phyloP scores from a whole-genome alignment of 2,888 invertebrate genomes.

The Caenorhabditis sp. region DNA sequence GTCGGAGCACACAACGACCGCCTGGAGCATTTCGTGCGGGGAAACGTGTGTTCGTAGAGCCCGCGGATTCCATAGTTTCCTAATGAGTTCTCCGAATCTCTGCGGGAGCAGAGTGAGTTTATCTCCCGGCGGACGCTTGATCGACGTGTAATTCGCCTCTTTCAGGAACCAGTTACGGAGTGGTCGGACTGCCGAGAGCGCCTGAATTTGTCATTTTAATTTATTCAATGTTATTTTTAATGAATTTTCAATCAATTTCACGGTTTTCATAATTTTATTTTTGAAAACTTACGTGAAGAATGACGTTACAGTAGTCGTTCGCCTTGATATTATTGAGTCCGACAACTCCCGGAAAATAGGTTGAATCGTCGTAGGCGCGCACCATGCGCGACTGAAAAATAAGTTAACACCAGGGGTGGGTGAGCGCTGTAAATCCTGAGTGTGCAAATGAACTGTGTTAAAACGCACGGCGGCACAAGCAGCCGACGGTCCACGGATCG shows the following conservation, averaged over 20 bases:
- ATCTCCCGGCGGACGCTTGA: slow-evolving; percentile 94
- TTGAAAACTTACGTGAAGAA: slow-evolving; percentile 86
- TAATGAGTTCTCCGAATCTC: slow-evolving; percentile 74
- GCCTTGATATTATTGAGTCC: slow-evolving; percentile 99
- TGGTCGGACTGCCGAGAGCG: slow-evolving; percentile 93
- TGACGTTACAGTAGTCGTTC: slow-evolving; percentile 99
- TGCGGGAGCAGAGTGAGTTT: slow-evolving; percentile 92
- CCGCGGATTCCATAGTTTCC: slow-evolving; percentile 98
- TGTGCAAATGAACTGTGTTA: slow-evolving; percentile 23
- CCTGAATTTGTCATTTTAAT: no score
- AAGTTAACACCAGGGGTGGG: no score
- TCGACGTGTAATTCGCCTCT: slow-evolving; percentile 89
- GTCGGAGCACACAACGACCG: slow-evolving; percentile 91
- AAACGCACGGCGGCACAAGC: no score
- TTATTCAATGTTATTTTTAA: not conserved
- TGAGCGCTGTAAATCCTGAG: no score
- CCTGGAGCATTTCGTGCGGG: slow-evolving; percentile 98
- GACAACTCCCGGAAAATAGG: slow-evolving; percentile 94
- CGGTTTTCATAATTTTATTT: not conserved
- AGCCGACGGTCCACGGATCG: no score
- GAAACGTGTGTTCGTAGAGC: slow-evolving; percentile 99
- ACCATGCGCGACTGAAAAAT: slow-evolving; percentile 86
- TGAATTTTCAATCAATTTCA: not conserved
- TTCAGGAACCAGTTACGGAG: slow-evolving; percentile 94
- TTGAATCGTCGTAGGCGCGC: slow-evolving; percentile 90